Base-by-base conservation (phyloP, 2,113 vertebrate genomes). In the Lophotis ruficrista region DNA sequence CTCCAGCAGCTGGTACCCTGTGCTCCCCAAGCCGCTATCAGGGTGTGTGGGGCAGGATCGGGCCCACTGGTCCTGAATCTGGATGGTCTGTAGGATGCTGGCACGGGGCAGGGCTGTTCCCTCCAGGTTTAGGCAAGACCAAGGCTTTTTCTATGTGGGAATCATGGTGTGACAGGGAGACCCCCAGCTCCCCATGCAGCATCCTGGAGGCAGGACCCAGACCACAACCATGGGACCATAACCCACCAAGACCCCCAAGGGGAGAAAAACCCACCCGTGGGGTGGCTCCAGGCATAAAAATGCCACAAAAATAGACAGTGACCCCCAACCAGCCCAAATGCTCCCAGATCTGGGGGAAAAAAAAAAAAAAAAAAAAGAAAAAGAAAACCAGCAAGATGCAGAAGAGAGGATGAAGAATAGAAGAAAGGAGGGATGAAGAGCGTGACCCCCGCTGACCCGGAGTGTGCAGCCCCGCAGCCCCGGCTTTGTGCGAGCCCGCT, bases 401-500 rank as follows among this genome's bases (percentile, higher is more conserved):
- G 76, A 92, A 73, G 83, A 73, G 14, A 24, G 64, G 77, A 43
- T 0, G 57, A 79, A 84, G 83, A 90, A 72, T 4, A 72, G 96
- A 88, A 95, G 90, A 95, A 91, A 91, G 37, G 64, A 90, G 78
- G 79, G 84, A 87, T 69, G 83, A 81, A 82, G 58, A 57, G 83
- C 37, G 0, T 30, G 65, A 89, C 91, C 85, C 78, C 53, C 75
- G 73, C 81, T 96, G 96, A 96, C 97, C 97, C 5, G 35, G 94
- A 97, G 96, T 90, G 88, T 95, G 97, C 85, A 86, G 94, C 80
- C 71, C 89, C 65, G 75, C 85, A 91, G 89, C 93, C 91, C 89
- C 4, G 37, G 88, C 87, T 96, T 96, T 97, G 95, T 97, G 86
- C 6, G 20, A 70, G 47, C 75, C 58, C 94, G 79, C 82, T 73